A percentile compares a stretch with the other conserved stretches of the same genome.
phyloP scores from a whole-genome alignment of 2,113 vertebrate species.

The Podocnemis expansa region DNA sequence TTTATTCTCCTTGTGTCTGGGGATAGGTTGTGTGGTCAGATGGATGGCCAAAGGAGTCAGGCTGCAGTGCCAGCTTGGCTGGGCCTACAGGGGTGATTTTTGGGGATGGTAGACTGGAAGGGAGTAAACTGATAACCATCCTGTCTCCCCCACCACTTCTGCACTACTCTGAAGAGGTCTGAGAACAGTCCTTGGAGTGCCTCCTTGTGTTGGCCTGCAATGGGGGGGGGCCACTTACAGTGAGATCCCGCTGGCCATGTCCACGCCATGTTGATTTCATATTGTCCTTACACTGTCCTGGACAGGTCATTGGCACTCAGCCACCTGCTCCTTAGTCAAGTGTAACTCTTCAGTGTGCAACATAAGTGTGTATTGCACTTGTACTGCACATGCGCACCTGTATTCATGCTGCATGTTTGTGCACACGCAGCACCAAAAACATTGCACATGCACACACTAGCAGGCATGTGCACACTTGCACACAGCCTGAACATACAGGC shows the following conservation, averaged over 20 bases:
- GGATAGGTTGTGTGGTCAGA: background rate
- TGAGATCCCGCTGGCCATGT: background rate
- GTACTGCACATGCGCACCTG: too few species aligned
- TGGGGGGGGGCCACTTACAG: too few species aligned
- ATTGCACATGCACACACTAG: too few species aligned
- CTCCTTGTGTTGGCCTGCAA: background rate
- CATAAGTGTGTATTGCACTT: too few species aligned
- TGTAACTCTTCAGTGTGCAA: background rate
- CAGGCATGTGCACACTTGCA: background rate
- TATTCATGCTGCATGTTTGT: too few species aligned
- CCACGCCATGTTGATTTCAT: background rate
- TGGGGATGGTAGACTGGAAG: background rate
- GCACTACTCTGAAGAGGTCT: background rate
- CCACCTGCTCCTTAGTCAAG: background rate
- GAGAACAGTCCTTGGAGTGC: background rate
- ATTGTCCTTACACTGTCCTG: background rate
- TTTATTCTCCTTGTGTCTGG: background rate
- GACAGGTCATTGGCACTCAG: background rate
- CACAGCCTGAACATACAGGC: background rate
- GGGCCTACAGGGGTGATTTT: background rate
- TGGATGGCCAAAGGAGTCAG: background rate
- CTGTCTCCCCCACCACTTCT: too few species aligned
- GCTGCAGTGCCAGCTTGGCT: background rate
- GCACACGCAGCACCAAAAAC: too few species aligned
- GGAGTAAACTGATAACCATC: too few species aligned